Evolutionary conservation across 2,113 vertebrate genomes (phyloP).

Genomic region (Caranx melampygus): DNA sequence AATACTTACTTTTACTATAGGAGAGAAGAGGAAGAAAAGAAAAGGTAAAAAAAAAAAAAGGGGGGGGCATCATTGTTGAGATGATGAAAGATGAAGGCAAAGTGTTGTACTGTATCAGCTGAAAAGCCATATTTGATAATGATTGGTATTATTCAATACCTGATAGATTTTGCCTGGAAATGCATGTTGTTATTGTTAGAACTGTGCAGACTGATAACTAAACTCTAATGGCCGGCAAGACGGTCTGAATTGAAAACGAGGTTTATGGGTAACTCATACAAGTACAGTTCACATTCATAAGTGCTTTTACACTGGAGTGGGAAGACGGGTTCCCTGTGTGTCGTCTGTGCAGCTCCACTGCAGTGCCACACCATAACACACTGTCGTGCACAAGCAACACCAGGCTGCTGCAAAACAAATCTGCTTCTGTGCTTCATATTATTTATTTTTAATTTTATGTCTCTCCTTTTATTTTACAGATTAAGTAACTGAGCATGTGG

Average conservation of each 20-base stretch:
- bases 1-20: too few relatives aligned
- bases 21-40: background rate
- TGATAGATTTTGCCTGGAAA: background rate
- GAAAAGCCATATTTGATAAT: background rate
- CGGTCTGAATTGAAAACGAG: background rate
- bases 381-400: background rate
- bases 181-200: background rate
- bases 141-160: background rate
- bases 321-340: background rate
- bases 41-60: background rate
- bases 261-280: background rate
- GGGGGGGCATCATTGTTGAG: background rate
- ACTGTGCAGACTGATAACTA: background rate
- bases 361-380: background rate
- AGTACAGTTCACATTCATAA: constrained; percentile 1
- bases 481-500: background rate
- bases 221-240: background rate
- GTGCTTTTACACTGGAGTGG: constrained; percentile 12
- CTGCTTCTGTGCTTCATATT: background rate
- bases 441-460: background rate
- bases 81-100: background rate
- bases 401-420: background rate
- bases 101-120: background rate
- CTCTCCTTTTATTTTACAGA: background rate
- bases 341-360: background rate